phyloP scores from a whole-genome alignment of 2,797 vertebrate genomes.

The Spinus olivaceus region DNA sequence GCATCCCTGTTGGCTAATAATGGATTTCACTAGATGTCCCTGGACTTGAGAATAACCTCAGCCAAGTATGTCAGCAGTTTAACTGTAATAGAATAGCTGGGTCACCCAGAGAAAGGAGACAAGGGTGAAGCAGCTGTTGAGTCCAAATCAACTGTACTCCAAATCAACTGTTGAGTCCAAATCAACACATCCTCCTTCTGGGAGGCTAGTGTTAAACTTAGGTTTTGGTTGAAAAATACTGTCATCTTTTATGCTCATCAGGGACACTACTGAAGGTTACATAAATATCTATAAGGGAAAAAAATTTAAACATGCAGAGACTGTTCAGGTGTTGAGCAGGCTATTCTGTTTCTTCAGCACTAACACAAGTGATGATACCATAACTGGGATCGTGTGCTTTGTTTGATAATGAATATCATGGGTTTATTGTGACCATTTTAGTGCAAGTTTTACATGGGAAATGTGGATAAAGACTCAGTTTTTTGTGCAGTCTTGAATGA shows the following conservation, averaged over 20 bases:
- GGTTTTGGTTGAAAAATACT: not conserved
- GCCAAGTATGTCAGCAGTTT: not conserved
- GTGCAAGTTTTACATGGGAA: not conserved
- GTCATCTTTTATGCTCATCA: not conserved
- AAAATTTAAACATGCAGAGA: not conserved
- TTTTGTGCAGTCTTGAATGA: not conserved
- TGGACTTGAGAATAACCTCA: not conserved
- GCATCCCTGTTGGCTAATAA: not conserved
- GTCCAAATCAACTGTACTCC: not conserved
- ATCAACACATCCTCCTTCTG: not conserved
- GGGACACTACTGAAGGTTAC: not conserved
- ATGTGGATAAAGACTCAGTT: not conserved
- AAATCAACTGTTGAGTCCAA: not conserved
- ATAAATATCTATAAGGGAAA: not conserved
- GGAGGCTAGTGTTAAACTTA: not conserved
- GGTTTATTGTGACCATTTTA: not conserved
- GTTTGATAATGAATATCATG: not conserved
- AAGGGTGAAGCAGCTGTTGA: not conserved
- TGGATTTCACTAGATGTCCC: not conserved
- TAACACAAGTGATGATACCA: not conserved
- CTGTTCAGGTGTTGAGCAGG: not conserved
- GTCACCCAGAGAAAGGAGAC: not conserved
- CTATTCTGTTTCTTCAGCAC: not conserved
- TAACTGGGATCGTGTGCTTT: not conserved
- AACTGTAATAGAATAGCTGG: not conserved